A percentile compares a stretch with the other conserved stretches of the same genome.
phyloP scores from a whole-genome alignment of 2,113 vertebrate genomes.

The Myanophis thanlyinensis region DNA sequence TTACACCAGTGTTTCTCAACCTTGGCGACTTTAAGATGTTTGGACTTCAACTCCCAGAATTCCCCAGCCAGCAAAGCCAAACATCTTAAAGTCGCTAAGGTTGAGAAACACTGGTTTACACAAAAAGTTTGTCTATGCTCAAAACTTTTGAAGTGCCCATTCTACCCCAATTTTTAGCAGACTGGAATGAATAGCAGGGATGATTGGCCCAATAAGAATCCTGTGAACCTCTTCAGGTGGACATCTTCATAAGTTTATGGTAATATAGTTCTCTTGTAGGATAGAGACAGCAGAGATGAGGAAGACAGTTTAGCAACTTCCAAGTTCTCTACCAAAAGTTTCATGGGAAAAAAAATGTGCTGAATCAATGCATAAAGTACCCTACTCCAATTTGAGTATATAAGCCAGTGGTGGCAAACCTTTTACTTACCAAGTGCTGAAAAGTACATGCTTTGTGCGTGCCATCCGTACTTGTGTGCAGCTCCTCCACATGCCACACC shows the following conservation, averaged over 20 bases:
- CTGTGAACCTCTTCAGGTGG: not conserved
- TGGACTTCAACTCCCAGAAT: no score
- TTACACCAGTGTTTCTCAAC: no score
- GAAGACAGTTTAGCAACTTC: not conserved
- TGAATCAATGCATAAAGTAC: not conserved
- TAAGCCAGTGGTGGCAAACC: no score
- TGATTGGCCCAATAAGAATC: not conserved
- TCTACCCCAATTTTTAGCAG: not conserved
- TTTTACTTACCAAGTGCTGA: no score
- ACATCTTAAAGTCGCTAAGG: no score
- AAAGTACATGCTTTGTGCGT: no score
- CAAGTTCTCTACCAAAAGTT: not conserved
- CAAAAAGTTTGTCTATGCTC: not conserved
- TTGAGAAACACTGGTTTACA: no score
- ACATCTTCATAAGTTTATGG: not conserved
- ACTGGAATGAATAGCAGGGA: not conserved
- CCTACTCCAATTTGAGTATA: not conserved
- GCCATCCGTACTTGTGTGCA: no score
- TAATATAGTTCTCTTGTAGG: not conserved
- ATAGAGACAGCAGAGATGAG: not conserved
- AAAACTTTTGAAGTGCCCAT: not conserved
- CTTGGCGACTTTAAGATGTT: no score
- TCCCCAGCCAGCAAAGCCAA: no score
- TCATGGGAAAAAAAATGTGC: not conserved
- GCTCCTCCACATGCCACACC: no score